These are phyloP conservation scores for Micromys minutus DNA, from an alignment of 2,113 vertebrate genomes.

Conservation along the genomic window DNA sequence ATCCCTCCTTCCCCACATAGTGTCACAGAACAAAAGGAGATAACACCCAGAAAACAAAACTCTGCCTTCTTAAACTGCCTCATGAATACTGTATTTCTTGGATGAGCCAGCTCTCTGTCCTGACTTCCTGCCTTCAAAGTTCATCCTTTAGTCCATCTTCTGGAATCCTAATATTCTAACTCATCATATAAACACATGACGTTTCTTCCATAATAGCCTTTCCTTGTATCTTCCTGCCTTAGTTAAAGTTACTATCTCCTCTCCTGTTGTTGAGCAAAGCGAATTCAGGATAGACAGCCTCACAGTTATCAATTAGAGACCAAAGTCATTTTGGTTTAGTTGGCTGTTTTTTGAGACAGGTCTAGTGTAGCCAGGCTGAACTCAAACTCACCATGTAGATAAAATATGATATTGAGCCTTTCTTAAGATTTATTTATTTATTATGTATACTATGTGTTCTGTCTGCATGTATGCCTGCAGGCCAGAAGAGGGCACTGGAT, in stretches of 20 bases:
- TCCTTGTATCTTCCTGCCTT: neutral
- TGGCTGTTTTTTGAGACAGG: neutral
- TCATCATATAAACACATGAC: neutral
- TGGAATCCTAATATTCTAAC: neutral
- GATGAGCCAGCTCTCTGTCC: neutral
- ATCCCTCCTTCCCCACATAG: neutral
- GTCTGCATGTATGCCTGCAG: too few species aligned
- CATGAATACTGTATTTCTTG: neutral
- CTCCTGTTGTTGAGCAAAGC: neutral
- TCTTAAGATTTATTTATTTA: too few species aligned
- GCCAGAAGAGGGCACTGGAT: too few species aligned
- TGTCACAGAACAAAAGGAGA: neutral
- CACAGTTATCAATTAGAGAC: neutral
- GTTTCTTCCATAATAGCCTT: neutral
- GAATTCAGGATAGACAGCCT: neutral
- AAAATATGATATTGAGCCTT: neutral
- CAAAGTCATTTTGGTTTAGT: neutral
- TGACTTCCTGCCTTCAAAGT: neutral
- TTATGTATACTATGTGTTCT: too few species aligned
- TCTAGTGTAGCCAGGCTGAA: neutral
- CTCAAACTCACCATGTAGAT: neutral
- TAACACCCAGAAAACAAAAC: neutral
- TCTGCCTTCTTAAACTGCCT: neutral
- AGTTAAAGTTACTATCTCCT: neutral
- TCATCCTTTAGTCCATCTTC: neutral